Conservation (phyloP, 2,113 vertebrate genomes). For the Lethenteron camtschaticum region DNA sequence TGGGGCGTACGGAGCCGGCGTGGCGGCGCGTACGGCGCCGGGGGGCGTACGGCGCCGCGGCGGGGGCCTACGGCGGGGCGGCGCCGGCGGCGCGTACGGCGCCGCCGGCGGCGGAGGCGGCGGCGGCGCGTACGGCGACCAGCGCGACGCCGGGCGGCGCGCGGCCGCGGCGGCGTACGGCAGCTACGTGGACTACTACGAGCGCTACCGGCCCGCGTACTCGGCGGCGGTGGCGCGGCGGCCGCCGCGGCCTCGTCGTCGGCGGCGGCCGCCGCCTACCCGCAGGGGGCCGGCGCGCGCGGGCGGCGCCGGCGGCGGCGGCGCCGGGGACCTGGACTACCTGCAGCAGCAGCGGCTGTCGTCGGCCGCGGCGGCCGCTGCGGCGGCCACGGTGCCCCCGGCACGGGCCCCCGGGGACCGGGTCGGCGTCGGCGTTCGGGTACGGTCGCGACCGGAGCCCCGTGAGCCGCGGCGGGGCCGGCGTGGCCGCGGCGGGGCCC, state of each 20-base stretch:
- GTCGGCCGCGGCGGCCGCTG: neutral
- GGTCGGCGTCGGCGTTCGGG: neutral
- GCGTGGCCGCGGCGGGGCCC: neutral
- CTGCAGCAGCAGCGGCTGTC: too few species aligned
- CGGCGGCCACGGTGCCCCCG: neutral
- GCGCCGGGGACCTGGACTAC: neutral
- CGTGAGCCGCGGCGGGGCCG: neutral
- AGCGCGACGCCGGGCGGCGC: neutral
- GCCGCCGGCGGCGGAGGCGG: neutral
- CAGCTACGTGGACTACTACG: conserved; percentile 1
- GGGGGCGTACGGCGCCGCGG: neutral
- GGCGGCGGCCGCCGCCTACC: neutral
- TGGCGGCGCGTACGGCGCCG: neutral
- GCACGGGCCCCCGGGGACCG: neutral
- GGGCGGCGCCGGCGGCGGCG: neutral
- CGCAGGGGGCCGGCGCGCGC: neutral
- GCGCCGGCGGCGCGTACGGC: neutral
- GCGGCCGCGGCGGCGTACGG: neutral
- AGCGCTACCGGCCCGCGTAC: neutral
- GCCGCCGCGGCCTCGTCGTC: neutral
- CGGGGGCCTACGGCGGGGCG: neutral
- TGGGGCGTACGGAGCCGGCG: neutral
- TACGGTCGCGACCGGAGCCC: conserved; percentile 3
- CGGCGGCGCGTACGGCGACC: neutral
- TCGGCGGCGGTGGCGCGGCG: neutral